Evolutionary conservation across 2,888 invertebrate species (phyloP), one percentile per base, ranked within the genome.

Genomic region (Xestia sexstrigata): DNA sequence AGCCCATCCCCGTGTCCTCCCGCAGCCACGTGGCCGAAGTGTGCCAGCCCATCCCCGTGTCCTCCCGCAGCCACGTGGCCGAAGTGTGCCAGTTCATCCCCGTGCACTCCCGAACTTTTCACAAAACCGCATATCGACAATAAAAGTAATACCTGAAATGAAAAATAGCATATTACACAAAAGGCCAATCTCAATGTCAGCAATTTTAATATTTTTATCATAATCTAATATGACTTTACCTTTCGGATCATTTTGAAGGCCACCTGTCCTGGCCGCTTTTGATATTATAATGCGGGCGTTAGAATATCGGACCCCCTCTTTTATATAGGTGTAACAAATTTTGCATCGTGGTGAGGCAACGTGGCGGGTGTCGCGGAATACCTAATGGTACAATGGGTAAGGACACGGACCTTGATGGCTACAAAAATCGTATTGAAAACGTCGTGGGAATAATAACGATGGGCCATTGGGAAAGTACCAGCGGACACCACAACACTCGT

Each of bases 261-360:
- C 92, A 70, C 92, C 89, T 93, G 90, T 89, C 92, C 89, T 89
- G 92, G 90, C 93, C 92, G 89, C 93, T 93, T 93, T 93, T 92
- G 88, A 94, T 93, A 93, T 93, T 91, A 94, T 94, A 95, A 96
- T 96, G 96, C 95, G 93, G 92, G 92, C 94, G 91, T 92, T 95
- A 94, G 94, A 93, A 95, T 94, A 95, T 94, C 91, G 92, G 91
- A 91, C 91, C 95, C 90, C 92, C 92, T 93, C 95, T 96, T 96
- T 95, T 96, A 96, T 96, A 96, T 95, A 95, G 96, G 95, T 96
- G 96, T 96, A 94, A 95, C 94, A 96, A 96, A 96, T 96, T 96
- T 96, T 96, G 95, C 96, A 96, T 96, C 91, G 92, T 91, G 87
- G 94, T 96, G 96, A 91, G 95, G 96, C 96, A 96, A 96, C 89